Conservation (phyloP, 2,797 vertebrate species). For the Eospalax fontanierii region DNA sequence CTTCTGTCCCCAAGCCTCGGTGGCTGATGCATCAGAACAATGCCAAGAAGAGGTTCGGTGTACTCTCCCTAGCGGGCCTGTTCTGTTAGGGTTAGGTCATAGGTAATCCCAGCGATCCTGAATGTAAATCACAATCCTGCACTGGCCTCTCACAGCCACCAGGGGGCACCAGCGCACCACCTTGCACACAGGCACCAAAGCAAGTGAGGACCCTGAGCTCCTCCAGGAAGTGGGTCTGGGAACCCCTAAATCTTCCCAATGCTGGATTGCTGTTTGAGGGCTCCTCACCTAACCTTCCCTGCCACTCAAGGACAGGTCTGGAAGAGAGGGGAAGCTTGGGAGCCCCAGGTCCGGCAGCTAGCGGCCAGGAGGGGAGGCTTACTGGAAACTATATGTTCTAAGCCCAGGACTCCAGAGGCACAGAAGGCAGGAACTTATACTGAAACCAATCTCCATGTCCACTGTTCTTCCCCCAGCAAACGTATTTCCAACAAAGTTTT, state of each 20-base stretch:
- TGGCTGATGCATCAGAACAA: background rate
- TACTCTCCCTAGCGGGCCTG: rapidly evolving
- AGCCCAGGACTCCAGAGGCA: background rate
- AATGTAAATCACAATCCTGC: background rate
- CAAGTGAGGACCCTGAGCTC: rapidly evolving
- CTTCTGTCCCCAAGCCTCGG: background rate
- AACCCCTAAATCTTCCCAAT: background rate
- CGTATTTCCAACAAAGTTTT: too few relatives aligned
- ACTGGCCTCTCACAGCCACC: background rate
- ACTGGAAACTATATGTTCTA: background rate
- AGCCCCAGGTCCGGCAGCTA: too few relatives aligned
- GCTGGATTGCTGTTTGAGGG: background rate
- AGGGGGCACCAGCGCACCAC: background rate
- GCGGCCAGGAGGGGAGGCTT: background rate
- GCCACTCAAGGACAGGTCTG: background rate
- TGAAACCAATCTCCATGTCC: background rate
- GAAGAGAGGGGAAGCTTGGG: background rate
- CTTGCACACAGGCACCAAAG: rapidly evolving
- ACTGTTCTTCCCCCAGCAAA: rapidly evolving
- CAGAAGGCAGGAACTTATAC: background rate
- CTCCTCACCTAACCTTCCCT: background rate
- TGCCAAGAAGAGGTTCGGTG: background rate
- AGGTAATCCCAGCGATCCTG: background rate
- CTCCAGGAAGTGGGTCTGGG: background rate
- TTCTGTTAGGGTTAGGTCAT: too few relatives aligned